These are phyloP conservation scores for Lacerta viridis DNA, from an alignment of 2,797 vertebrate genomes.

Conservation along the genomic window DNA sequence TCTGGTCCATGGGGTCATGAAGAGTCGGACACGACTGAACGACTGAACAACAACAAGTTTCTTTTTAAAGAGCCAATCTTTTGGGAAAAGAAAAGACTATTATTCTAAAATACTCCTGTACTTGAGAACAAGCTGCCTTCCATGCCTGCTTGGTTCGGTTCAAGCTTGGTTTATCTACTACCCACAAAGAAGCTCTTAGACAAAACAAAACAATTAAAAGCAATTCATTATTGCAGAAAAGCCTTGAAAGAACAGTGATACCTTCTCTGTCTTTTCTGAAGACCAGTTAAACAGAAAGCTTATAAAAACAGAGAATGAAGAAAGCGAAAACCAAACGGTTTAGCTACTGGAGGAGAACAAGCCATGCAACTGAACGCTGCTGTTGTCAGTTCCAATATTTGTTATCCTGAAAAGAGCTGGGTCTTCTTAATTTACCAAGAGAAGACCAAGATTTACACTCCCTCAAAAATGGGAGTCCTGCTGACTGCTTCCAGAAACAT, in stretches of 20 bases:
- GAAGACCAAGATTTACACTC: conserved; percentile 5
- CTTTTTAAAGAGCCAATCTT: neutral
- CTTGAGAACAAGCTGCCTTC: neutral
- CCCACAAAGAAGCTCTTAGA: neutral
- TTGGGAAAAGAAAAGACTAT: neutral
- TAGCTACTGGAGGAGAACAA: neutral
- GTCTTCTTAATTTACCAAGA: neutral
- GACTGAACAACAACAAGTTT: neutral
- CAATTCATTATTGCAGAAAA: neutral
- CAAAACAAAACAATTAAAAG: neutral
- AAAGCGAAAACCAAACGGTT: neutral
- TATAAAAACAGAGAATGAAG: neutral
- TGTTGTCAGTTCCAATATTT: neutral
- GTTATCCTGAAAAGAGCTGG: neutral
- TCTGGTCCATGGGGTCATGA: no score
- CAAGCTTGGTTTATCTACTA: neutral
- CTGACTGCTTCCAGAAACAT: neutral
- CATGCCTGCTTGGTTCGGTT: neutral
- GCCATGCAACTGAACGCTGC: neutral
- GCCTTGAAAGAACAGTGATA: neutral
- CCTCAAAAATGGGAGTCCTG: no score
- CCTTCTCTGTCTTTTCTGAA: neutral
- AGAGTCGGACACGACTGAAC: no score
- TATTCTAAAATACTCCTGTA: neutral
- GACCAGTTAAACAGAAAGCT: neutral